These are phyloP conservation scores for Cerastis leucographa DNA, from an alignment of 2,888 invertebrate genomes.

Conservation along the genomic window DNA sequence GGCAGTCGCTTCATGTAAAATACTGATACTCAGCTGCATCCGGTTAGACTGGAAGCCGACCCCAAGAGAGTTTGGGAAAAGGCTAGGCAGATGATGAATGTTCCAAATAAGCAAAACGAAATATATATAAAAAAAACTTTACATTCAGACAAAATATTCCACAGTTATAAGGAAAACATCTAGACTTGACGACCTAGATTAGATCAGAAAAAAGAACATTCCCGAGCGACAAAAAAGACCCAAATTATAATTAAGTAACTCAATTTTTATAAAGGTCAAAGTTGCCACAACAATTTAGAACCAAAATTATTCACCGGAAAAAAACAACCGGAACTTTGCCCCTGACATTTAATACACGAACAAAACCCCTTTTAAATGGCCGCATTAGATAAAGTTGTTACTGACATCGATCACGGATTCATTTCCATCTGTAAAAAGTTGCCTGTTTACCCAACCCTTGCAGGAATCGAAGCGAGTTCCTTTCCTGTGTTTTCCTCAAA, in stretches of 20 bases:
- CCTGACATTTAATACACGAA: constrained; percentile 54
- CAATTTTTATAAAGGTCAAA: constrained; percentile 50
- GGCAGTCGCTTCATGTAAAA: too few species aligned
- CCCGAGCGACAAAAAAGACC: neutral
- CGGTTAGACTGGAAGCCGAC: too few species aligned
- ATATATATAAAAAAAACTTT: neutral
- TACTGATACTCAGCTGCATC: too few species aligned
- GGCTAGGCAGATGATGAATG: too few species aligned
- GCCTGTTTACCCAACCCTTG: constrained; percentile 69
- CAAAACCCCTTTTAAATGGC: constrained; percentile 22
- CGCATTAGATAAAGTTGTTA: constrained; percentile 60
- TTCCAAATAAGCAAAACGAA: constrained; percentile 1
- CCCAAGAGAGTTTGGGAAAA: too few species aligned
- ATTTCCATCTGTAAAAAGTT: constrained; percentile 70
- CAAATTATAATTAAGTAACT: constrained; percentile 28
- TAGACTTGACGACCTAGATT: constrained; percentile 28
- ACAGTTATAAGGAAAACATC: constrained; percentile 12
- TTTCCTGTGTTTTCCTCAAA: constrained; percentile 76
- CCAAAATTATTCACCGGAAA: constrained; percentile 21
- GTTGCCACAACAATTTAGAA: constrained; percentile 34
- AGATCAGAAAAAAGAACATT: constrained; percentile 30
- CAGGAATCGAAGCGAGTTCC: constrained; percentile 70
- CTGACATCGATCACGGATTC: constrained; percentile 67
- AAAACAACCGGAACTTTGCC: constrained; percentile 35
- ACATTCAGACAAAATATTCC: constrained; percentile 24